Evolutionary conservation across 2,113 vertebrate species (phyloP).

Genomic region (Fulica atra): DNA sequence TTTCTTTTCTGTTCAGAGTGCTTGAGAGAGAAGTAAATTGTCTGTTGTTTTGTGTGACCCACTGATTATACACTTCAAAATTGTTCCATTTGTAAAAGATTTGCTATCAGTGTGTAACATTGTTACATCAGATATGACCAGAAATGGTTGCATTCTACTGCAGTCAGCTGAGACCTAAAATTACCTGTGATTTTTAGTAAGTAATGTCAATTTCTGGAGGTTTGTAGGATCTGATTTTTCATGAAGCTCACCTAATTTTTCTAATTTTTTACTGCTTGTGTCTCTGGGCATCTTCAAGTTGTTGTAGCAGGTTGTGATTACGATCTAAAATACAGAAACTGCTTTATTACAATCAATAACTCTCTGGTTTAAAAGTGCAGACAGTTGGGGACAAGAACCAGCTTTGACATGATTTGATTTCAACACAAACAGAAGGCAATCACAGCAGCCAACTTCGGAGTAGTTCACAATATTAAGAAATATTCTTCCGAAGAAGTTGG

Average conservation of each 20-base stretch:
- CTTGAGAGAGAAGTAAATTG: neutral
- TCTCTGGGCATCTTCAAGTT: neutral
- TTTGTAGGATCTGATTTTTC: neutral
- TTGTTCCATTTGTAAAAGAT: neutral
- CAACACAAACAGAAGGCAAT: neutral
- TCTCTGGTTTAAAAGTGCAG: neutral
- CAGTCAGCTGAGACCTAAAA: neutral
- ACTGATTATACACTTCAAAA: neutral
- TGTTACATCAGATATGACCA: neutral
- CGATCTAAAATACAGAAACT: neutral
- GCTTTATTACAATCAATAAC: neutral
- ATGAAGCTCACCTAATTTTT: neutral
- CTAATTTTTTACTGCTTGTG: neutral
- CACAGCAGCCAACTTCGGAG: neutral
- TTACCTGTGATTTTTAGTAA: neutral
- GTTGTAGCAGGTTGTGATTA: neutral
- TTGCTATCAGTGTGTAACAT: neutral
- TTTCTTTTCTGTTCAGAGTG: neutral
- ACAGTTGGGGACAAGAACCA: neutral
- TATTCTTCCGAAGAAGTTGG: neutral
- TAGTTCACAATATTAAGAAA: neutral
- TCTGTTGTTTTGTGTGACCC: neutral
- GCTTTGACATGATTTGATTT: neutral
- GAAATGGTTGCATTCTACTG: neutral
- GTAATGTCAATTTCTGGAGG: neutral